Base-by-base conservation (phyloP, 2,888 invertebrate species). In the Tineola bisselliella region DNA sequence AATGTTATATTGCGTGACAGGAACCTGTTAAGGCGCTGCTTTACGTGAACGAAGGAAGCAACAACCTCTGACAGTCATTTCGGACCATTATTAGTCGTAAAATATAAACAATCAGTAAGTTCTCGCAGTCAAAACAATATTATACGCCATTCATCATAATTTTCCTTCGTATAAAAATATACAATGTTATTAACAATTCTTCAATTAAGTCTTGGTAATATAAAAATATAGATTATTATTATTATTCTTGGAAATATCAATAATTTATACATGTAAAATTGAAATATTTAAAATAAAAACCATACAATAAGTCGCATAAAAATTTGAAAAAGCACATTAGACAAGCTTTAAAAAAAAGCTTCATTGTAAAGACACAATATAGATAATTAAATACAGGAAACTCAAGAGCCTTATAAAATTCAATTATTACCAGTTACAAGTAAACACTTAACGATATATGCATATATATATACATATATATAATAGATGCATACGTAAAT, bases 21-120 rank as follows among this genome's bases (percentile, higher is more conserved):
- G 33, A 58, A 58, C 58, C 33, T 58, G 58, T 58, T 58, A 58
- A 31, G 58, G 33, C 33, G 58, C 19, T 33, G 58, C 12, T 58
- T 58, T 58, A 13, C 58, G 33, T 58, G 13, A 1, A 58, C 58
- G 13, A 17, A 15, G 33, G 58, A 58, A 58, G 58, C 58, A 58
- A 58, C 58, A 58, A 58, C 58, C 58, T 58, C 58, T 58, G 58
- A 58, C 58, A 58, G 58, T 33, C 58, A 56, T 33, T 33, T 33
- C 13, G 58, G 58, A 25, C 33, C 17, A 58, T 58, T 58, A 58
- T 58, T 33, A 33, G 58, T 33, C 58, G 33, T 58, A 58, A 58
- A 58, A 58, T 58, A 58, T 58, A n/a, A 58, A 58, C 58, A 58
- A 33, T 10, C 58, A 58, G 58, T 33, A 33, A 58, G 33, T 58